A percentile compares a stretch with the other conserved stretches of the same genome.
phyloP scores from a whole-genome alignment of 2,888 invertebrate species.

The Dichetophora obliterata region DNA sequence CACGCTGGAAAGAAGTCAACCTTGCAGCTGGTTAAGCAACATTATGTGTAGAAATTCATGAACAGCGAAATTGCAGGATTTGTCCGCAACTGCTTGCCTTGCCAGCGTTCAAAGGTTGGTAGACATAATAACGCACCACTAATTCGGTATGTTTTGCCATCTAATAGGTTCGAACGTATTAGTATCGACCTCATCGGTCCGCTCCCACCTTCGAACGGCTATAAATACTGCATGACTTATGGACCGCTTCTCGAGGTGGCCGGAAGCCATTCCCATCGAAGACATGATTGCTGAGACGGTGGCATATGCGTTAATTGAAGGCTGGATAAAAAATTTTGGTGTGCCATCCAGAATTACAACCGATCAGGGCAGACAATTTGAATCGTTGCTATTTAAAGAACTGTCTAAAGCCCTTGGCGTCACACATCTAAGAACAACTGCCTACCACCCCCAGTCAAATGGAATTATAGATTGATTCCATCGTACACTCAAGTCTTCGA shows the following conservation, averaged over 20 bases:
- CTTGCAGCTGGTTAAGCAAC: background rate
- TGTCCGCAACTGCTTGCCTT: too few species aligned
- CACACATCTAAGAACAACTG: background rate
- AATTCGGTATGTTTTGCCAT: background rate
- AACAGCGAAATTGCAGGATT: too few species aligned
- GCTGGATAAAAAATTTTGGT: slow-evolving; percentile 4
- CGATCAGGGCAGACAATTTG: slow-evolving; percentile 13
- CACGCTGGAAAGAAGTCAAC: slow-evolving; percentile 25
- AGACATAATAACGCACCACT: background rate
- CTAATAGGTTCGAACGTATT: background rate
- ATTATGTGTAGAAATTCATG: background rate
- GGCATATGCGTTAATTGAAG: too few species aligned
- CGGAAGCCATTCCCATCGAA: too few species aligned
- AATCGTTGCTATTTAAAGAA: background rate
- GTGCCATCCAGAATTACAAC: slow-evolving; percentile 12
- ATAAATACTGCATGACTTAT: too few species aligned
- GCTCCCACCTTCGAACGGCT: background rate
- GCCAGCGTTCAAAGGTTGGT: background rate
- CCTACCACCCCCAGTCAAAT: slow-evolving; percentile 17
- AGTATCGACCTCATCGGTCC: background rate
- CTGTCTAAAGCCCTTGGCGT: slow-evolving; percentile 1
- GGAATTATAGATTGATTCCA: slow-evolving; percentile 21
- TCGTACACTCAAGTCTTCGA: slow-evolving; percentile 7
- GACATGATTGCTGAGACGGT: too few species aligned
- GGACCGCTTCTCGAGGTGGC: too few species aligned